Evolutionary conservation across 2,113 vertebrate genomes (phyloP), one percentile per base, ranked within the genome.

Genomic region (Ciconia maguari): DNA sequence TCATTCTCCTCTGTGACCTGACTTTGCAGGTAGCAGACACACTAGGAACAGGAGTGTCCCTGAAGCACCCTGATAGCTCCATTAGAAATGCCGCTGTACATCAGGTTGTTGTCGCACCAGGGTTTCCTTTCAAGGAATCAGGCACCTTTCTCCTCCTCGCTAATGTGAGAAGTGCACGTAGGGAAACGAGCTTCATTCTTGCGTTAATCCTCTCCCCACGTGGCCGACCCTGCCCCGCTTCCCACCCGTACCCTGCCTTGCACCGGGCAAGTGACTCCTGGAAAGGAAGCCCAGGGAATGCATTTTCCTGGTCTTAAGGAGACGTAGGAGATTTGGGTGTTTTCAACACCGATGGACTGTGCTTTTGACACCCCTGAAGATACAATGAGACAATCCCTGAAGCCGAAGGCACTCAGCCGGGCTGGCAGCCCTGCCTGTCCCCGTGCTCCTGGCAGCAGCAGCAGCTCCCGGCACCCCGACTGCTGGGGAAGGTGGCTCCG

Each of bases 191-290:
- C 48, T 5, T 74, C 13, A 0, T 8, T 14, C 36, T 14, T 6
- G 5, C 27, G 11, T 29, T 22, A 18, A 29, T 41, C 22, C 17
- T 54, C n/a, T 41, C 25, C 36, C 42, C 22, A 5, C 0, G 11
- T 0, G 6, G 46, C 34, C 1, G 3, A 55, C 32, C 42, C 3
- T 1, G 30, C n/a, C 16, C 29, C 1, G 1, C 30, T 5, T 41
- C 89, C 54, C 32, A 30, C 7, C 60, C 60, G 17, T 4, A 1
- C 49, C 36, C 38, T 29, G 57, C 57, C 34, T 22, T 9, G 13
- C 22, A 17, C 54, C 7, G 0, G 10, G 34, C 25, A 13, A 21
- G 26, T 0, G 0, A 3, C 14, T 58, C 66, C 61, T 38, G 34
- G 44, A 27, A 38, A 42, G 6, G 38, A 48, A 89, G 34, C 44